Evolutionary conservation across 2,797 vertebrate species (phyloP), one percentile per base, ranked within the genome.

Genomic region (Premnoplex brunnescens): DNA sequence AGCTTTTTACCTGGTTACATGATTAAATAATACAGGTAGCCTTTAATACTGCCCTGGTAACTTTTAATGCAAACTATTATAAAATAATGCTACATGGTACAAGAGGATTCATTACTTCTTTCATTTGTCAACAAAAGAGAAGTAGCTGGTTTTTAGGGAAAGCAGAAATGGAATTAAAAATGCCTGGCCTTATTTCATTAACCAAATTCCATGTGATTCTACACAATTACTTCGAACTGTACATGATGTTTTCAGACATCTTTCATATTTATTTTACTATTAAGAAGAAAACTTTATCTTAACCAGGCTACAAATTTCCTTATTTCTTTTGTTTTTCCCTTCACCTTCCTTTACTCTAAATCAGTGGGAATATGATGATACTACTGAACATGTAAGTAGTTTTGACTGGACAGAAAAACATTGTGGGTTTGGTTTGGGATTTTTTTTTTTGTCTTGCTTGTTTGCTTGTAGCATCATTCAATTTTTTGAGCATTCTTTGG

Each of bases 331-430:
- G 39, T 97, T 94, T 98, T 90, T 97, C 84, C 91, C 97, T 88
- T 94, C 97, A 85, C 95, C 95, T 85, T 95, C 96, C 91, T 97
- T 97, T 97, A 98, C 97, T 98, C 93, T 98, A 96, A 97, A 98
- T 98, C 98, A 99, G 99, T 99, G 99, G 99, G 99, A 99, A 98
- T 99, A 99, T 98, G 99, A 99, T 98, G 99, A 99, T 98, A 98
- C 99, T 98, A 98, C 99, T 97, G 99, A 99, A 98, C 99, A 99
- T 98, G 99, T 99, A 98, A 99, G 99, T 99, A 99, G 93, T 90
- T 93, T 63, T 93, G 62, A 85, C 37, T 95, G 95, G 41, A 77
- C 82, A 91, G 71, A 94, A 96, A 96, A 91, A 43, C 14, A 92
- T 15, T 76, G 23, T 89, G 63, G 95, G 74, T 88, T 94, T 22